phyloP scores from a whole-genome alignment of 2,113 vertebrate genomes.

The Pogonocichla stellata region DNA sequence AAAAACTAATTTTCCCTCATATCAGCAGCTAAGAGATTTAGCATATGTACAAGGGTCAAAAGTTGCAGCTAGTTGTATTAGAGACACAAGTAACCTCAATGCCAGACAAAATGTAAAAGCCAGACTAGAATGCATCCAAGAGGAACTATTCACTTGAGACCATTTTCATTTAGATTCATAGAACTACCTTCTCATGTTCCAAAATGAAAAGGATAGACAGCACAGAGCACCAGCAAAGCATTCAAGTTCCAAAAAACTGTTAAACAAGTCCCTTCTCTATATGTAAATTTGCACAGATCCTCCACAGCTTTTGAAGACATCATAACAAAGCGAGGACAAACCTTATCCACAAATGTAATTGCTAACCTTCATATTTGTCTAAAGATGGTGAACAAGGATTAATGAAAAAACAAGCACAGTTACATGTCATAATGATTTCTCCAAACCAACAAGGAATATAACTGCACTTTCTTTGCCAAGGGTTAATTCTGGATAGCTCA shows the following conservation, averaged over 20 bases:
- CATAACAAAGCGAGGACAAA: not conserved
- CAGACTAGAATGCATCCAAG: not conserved
- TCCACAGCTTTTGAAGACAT: not conserved
- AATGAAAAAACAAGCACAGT: not conserved
- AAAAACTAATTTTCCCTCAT: not conserved
- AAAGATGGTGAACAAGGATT: not conserved
- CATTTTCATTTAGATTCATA: not conserved
- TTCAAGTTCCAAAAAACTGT: not conserved
- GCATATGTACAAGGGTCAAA: not conserved
- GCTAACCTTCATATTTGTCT: not conserved
- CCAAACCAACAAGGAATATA: not conserved
- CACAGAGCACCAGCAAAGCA: not conserved
- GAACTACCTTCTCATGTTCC: not conserved
- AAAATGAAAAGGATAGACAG: not conserved
- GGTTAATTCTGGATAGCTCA: slow-evolving; percentile 31
- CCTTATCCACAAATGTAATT: not conserved
- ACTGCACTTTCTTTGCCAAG: not conserved
- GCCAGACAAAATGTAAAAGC: not conserved
- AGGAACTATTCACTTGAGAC: not conserved
- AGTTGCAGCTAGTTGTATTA: not conserved
- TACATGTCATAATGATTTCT: not conserved
- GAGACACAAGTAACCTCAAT: not conserved
- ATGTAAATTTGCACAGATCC: not conserved
- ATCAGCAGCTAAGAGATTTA: not conserved
- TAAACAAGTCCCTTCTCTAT: not conserved